These are phyloP conservation scores for Drosophila ironensis DNA, from an alignment of 1,140 invertebrate species.

Conservation along the genomic window DNA sequence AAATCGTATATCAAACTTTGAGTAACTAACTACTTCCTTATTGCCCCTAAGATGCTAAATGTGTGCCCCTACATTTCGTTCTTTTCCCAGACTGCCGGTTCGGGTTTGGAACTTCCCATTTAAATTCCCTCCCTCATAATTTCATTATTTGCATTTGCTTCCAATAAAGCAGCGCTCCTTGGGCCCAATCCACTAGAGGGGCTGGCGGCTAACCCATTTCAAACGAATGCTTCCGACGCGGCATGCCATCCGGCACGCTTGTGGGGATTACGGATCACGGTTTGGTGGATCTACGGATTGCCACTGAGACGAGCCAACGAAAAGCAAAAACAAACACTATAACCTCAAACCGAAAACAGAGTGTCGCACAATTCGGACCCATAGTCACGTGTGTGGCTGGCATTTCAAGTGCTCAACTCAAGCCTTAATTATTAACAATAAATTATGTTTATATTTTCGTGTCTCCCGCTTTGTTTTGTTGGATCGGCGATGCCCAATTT, in stretches of 20 bases:
- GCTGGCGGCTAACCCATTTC: not conserved
- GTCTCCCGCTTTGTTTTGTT: conserved; percentile 14
- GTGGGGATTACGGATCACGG: not conserved
- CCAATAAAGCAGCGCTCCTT: too few relatives aligned
- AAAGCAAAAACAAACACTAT: not conserved
- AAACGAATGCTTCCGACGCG: not conserved
- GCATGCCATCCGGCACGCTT: not conserved
- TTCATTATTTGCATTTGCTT: not conserved
- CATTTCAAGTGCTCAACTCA: conserved; percentile 45
- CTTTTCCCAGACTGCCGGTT: too few relatives aligned
- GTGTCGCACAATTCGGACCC: conserved; percentile 24
- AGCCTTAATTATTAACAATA: conserved; percentile 54
- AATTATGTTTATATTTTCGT: conserved; percentile 63
- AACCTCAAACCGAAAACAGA: not conserved
- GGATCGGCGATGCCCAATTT: conserved; percentile 15
- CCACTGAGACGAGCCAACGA: not conserved
- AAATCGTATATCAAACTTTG: not conserved
- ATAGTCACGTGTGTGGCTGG: conserved; percentile 43
- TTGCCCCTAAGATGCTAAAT: not conserved
- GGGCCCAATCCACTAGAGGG: not conserved
- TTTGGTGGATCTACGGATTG: too few relatives aligned
- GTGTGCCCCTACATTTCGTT: too few relatives aligned
- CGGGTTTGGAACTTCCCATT: too few relatives aligned
- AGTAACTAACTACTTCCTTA: not conserved
- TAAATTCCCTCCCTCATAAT: too few relatives aligned